A percentile compares a stretch with the other conserved stretches of the same genome.
phyloP scores from a whole-genome alignment of 1,140 invertebrate species.

The Monomorium pharaonis region DNA sequence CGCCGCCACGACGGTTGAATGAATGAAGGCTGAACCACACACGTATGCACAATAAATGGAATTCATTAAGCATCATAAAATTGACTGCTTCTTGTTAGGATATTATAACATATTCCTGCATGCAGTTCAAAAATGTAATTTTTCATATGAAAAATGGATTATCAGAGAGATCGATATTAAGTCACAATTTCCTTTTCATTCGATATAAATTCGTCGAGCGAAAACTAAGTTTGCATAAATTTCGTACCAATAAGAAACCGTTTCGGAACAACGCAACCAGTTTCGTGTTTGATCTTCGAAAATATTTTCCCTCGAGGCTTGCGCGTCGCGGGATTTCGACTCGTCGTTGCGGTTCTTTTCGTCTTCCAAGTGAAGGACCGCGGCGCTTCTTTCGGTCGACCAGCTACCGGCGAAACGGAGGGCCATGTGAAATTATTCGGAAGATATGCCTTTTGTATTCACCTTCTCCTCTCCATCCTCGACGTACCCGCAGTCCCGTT shows the following conservation, averaged over 20 bases:
- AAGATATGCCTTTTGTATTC: constrained; percentile 77
- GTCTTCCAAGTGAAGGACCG: constrained; percentile 58
- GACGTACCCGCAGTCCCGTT: background rate
- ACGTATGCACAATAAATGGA: constrained; percentile 29
- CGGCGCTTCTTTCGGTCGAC: constrained; percentile 70
- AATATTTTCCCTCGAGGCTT: background rate
- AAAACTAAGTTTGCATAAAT: background rate
- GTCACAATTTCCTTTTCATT: background rate
- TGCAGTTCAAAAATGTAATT: background rate
- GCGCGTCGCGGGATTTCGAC: background rate
- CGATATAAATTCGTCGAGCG: background rate
- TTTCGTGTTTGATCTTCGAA: constrained; percentile 19
- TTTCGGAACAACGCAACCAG: background rate
- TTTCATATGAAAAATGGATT: background rate
- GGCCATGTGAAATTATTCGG: constrained; percentile 80
- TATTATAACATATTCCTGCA: background rate
- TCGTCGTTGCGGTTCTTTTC: constrained; percentile 53
- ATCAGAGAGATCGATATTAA: background rate
- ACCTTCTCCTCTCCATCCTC: constrained; percentile 20
- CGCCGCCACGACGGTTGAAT: constrained; percentile 49
- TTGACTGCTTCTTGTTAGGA: background rate
- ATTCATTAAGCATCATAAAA: constrained; percentile 66
- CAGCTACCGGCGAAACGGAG: constrained; percentile 57
- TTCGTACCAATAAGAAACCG: background rate
- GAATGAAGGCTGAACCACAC: constrained; percentile 62